These are phyloP conservation scores for Amphipyra tragopoginis DNA, from an alignment of 2,888 invertebrate species.

Conservation along the genomic window DNA sequence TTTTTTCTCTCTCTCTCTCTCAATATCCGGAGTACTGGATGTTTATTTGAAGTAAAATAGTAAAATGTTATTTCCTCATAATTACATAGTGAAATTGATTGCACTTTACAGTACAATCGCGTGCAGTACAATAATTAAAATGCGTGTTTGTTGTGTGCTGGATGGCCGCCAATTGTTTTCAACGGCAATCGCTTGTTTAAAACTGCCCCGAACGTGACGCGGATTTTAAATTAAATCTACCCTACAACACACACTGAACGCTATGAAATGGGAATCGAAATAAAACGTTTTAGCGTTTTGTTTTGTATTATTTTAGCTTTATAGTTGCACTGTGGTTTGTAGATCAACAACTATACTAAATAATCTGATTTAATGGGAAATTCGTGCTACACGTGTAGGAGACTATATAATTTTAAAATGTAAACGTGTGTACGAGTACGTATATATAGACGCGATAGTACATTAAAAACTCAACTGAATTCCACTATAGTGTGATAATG, in stretches of 20 bases:
- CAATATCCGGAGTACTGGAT: neutral
- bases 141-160: constrained; percentile 67
- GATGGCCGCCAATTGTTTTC: constrained; percentile 71
- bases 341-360: neutral
- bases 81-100: constrained; percentile 43
- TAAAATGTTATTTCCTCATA: constrained; percentile 20
- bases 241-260: constrained; percentile 33
- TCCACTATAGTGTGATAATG: no score
- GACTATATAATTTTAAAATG: no score
- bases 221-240: constrained; percentile 59
- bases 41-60: constrained; percentile 14
- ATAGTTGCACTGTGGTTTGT: neutral
- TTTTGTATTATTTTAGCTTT: constrained; percentile 12
- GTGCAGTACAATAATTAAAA: constrained; percentile 62
- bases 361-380: no score
- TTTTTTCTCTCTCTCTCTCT: neutral
- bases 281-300: constrained; percentile 19
- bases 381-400: no score
- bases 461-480: no score
- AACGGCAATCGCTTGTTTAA: constrained; percentile 74
- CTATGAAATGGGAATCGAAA: constrained; percentile 35
- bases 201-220: constrained; percentile 69
- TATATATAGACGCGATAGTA: no score
- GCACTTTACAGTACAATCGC: constrained; percentile 42
- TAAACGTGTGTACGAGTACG: no score